phyloP scores from a whole-genome alignment of 2,888 invertebrate genomes.

The Chrysotoxum bicinctum region DNA sequence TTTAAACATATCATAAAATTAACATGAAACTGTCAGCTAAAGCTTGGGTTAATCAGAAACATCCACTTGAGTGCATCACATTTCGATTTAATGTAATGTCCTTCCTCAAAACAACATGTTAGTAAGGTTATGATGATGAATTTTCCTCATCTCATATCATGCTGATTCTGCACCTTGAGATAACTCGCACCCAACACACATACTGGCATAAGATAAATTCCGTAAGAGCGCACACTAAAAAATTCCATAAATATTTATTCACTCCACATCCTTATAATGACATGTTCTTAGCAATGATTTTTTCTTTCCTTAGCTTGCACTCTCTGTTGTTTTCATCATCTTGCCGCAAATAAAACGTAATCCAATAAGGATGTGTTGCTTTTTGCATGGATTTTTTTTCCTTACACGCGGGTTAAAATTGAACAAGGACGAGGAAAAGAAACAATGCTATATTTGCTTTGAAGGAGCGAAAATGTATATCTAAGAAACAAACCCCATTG shows the following conservation, averaged over 20 bases:
- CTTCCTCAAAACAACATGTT: background rate
- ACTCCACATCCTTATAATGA: constrained; percentile 60
- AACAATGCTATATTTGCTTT: constrained; percentile 47
- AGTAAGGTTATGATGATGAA: constrained; percentile 7
- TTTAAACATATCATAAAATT: background rate
- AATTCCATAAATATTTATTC: constrained; percentile 72
- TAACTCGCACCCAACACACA: background rate
- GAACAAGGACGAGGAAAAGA: constrained; percentile 2
- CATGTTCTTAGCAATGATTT: constrained; percentile 45
- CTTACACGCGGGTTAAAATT: constrained; percentile 24
- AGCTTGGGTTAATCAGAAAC: background rate
- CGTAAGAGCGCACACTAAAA: constrained; percentile 57
- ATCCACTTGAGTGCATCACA: constrained; percentile 8
- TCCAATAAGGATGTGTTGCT: constrained; percentile 58
- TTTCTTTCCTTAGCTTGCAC: background rate
- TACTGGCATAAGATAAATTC: constrained; percentile 23
- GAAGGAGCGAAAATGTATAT: background rate
- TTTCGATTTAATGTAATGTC: background rate
- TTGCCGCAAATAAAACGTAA: constrained; percentile 32
- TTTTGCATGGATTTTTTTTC: constrained; percentile 53
- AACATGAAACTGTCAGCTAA: background rate
- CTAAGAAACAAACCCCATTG: constrained; percentile 40
- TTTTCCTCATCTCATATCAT: background rate
- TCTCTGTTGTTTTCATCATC: constrained; percentile 15
- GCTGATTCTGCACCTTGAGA: constrained; percentile 30